A percentile compares a stretch with the other conserved stretches of the same genome.
phyloP scores from a whole-genome alignment of 1,140 invertebrate genomes.

The Heliothis virescens region DNA sequence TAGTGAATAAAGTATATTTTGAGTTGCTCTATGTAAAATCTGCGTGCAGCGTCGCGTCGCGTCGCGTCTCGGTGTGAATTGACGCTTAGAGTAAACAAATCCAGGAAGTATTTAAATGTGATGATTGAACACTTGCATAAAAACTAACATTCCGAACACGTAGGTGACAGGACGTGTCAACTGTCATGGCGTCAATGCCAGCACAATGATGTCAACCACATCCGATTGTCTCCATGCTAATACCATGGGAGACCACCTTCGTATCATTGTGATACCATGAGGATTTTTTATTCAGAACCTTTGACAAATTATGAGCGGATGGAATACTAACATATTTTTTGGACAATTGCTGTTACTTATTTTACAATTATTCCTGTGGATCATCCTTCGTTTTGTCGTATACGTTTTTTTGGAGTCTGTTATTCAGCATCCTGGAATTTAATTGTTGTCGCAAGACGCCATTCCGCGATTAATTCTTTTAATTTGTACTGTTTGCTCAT shows the following conservation, averaged over 20 bases:
- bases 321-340: conserved; percentile 73
- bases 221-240: conserved; percentile 76
- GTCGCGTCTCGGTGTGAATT: too few relatives aligned
- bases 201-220: conserved; percentile 69
- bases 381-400: conserved; percentile 10
- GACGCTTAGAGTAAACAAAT: conserved; percentile 30
- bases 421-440: background rate
- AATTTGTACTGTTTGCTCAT: conserved; percentile 25
- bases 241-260: conserved; percentile 68
- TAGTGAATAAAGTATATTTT: too few relatives aligned
- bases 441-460: background rate
- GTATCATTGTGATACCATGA: conserved; percentile 60
- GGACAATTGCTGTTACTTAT: background rate
- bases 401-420: conserved; percentile 4
- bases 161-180: conserved; percentile 72
- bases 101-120: conserved; percentile 35
- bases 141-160: conserved; percentile 65
- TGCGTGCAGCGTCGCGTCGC: too few relatives aligned
- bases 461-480: conserved; percentile 24
- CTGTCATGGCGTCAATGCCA: conserved; percentile 64
- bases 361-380: conserved; percentile 6
- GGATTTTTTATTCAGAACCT: conserved; percentile 70
- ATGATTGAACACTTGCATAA: conserved; percentile 43
- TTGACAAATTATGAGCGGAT: conserved; percentile 70
- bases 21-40: too few relatives aligned